Conservation (phyloP, 2,888 invertebrate species). For the Rhagonycha fulva region DNA sequence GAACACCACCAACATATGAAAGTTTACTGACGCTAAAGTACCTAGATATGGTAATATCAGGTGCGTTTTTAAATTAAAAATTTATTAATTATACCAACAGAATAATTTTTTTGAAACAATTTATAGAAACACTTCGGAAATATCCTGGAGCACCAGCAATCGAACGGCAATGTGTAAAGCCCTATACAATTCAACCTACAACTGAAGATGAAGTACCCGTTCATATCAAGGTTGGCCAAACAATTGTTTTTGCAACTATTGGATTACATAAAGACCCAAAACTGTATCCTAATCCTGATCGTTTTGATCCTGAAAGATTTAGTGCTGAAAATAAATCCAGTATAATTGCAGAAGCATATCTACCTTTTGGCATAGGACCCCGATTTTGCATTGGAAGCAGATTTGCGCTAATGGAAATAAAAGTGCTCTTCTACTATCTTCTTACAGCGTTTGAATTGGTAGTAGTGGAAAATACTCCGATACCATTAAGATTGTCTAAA, state of each 20-base stretch:
- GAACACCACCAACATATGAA: neutral
- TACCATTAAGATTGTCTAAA: constrained; percentile 38
- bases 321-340: constrained; percentile 60
- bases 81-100: neutral
- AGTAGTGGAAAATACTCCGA: constrained; percentile 38
- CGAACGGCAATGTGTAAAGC: constrained; percentile 37
- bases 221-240: constrained; percentile 27
- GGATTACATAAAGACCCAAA: constrained; percentile 43
- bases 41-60: constrained; percentile 3
- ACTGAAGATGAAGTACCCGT: constrained; percentile 30
- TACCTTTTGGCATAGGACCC: constrained; percentile 58
- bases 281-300: constrained; percentile 43
- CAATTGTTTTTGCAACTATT: constrained; percentile 37
- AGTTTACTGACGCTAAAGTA: neutral
- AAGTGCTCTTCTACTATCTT: constrained; percentile 39
- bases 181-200: constrained; percentile 35
- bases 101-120: neutral
- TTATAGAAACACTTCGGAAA: constrained; percentile 40
- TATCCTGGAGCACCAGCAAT: constrained; percentile 39
- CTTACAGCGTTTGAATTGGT: constrained; percentile 41
- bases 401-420: constrained; percentile 44
- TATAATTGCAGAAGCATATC: constrained; percentile 52
- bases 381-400: constrained; percentile 64
- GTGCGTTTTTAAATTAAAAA: neutral
- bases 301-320: constrained; percentile 49